Conservation (phyloP, 30 jellyfish, hydroid and myxozoan genomes). For the Turritopsis rubra region DNA sequence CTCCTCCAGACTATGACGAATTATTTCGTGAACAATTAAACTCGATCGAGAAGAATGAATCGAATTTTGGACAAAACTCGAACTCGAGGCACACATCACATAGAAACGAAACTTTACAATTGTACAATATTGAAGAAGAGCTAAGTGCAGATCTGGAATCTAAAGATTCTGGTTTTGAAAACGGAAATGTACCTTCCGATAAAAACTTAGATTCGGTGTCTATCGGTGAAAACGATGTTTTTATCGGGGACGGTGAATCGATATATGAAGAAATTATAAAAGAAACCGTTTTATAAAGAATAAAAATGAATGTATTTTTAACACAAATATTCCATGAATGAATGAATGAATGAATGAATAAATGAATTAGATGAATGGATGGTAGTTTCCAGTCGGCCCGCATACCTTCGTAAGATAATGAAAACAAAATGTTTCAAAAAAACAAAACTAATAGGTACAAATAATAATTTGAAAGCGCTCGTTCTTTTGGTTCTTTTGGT, state of each 20-base stretch:
- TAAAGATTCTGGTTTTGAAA: constrained; percentile 10
- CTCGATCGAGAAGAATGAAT: neutral
- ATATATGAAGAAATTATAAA: neutral
- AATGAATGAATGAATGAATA: neutral
- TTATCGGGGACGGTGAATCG: neutral
- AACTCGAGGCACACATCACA: neutral
- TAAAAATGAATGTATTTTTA: neutral
- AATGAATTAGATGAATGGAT: neutral
- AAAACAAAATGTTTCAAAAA: neutral
- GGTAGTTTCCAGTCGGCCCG: neutral
- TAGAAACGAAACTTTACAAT: neutral
- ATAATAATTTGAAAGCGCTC: no score
- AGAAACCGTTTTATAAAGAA: constrained; percentile 1
- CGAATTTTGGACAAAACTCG: neutral
- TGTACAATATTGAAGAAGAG: constrained; percentile 23
- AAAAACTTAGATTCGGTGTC: neutral
- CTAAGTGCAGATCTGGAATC: constrained; percentile 9
- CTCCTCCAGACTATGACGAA: neutral
- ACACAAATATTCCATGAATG: neutral
- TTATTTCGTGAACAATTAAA: neutral
- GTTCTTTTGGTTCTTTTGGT: no score
- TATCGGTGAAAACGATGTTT: constrained; percentile 1
- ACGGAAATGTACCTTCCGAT: neutral
- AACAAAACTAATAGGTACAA: no score
- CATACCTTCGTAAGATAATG: neutral